phyloP scores from a whole-genome alignment of 2,797 vertebrate genomes.

The Falco biarmicus region DNA sequence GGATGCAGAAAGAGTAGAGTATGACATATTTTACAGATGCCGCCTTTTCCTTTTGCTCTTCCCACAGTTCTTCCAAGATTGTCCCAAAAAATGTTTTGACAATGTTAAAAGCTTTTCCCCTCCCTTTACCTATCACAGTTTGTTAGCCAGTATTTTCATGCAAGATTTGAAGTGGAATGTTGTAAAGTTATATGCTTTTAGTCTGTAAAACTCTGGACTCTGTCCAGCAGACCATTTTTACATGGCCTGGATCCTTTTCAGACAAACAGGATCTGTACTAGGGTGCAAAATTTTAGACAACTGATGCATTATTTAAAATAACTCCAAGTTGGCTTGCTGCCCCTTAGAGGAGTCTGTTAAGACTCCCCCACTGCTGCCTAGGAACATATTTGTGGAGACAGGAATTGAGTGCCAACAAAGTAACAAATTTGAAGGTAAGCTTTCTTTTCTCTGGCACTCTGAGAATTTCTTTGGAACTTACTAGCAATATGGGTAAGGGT shows the following conservation, averaged over 20 bases:
- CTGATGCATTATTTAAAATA: constrained; percentile 65
- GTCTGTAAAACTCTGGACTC: constrained; percentile 42
- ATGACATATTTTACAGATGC: constrained; percentile 10
- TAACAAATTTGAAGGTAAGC: background rate
- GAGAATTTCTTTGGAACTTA: background rate
- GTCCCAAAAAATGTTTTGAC: background rate
- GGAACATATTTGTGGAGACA: background rate
- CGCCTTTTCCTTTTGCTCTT: constrained; percentile 13
- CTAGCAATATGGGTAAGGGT: background rate
- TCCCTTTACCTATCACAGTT: constrained; percentile 25
- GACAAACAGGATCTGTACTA: constrained; percentile 53
- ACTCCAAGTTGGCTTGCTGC: constrained; percentile 1
- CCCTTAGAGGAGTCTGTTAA: constrained; percentile 34
- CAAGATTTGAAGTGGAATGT: constrained; percentile 49
- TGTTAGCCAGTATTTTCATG: constrained; percentile 44
- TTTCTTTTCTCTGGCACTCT: background rate
- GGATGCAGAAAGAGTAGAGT: background rate
- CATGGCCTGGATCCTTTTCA: constrained; percentile 57
- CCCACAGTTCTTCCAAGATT: background rate
- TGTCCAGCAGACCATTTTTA: constrained; percentile 46
- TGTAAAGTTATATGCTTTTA: constrained; percentile 39
- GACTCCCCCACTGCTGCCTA: background rate
- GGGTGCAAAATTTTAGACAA: constrained; percentile 61
- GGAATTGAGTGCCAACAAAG: constrained; percentile 15
- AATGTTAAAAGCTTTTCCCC: background rate